A percentile compares a stretch with the other conserved stretches of the same genome.
Evolutionary conservation across 2,113 vertebrate genomes (phyloP).

Genomic region (Pygoscelis antarcticus): DNA sequence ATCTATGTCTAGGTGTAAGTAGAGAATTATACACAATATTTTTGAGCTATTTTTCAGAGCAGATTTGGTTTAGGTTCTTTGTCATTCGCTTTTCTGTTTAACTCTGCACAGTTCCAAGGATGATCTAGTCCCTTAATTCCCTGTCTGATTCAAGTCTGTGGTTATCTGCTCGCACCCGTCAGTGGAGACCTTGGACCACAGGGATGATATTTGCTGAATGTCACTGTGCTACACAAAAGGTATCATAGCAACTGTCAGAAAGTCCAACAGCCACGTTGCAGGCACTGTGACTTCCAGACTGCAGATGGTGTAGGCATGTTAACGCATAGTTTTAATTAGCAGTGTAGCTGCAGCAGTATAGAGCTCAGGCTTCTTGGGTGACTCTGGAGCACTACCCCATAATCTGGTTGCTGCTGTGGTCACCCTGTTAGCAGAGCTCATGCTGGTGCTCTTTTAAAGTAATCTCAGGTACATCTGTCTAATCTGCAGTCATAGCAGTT

Average conservation of each 20-base stretch:
- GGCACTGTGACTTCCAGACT: neutral
- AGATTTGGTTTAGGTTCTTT: neutral
- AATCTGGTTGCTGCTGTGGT: neutral
- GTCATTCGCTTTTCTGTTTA: neutral
- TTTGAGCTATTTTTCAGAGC: neutral
- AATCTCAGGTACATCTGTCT: neutral
- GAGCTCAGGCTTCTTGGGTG: neutral
- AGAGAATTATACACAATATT: neutral
- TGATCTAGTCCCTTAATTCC: neutral
- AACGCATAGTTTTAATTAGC: neutral
- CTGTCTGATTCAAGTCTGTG: neutral
- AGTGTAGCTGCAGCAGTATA: neutral
- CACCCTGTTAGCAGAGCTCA: neutral
- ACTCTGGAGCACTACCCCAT: neutral
- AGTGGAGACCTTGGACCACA: neutral
- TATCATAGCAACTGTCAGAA: neutral
- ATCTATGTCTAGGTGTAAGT: neutral
- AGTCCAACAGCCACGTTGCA: neutral
- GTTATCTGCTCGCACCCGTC: neutral
- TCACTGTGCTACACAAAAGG: neutral
- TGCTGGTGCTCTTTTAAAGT: neutral
- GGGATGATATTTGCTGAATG: neutral
- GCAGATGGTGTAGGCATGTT: neutral
- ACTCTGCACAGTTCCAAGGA: neutral
- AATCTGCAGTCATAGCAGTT: neutral